Base-by-base conservation (phyloP, 2,888 invertebrate species). In the Pyrocoelia pectoralis region DNA sequence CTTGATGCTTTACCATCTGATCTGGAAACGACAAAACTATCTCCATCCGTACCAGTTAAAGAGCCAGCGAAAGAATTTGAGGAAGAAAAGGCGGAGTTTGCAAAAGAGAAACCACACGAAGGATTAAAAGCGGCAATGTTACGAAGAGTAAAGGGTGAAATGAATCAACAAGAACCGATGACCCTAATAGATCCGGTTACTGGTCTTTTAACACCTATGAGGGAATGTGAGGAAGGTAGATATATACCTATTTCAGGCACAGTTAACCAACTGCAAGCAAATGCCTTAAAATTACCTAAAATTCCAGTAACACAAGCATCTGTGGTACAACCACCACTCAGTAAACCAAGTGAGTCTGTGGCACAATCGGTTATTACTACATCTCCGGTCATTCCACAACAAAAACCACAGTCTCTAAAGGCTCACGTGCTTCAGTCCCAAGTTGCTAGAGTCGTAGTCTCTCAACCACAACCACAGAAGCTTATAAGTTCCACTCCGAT, bases 161-260 rank as follows among this genome's bases (percentile, higher is more conserved):
- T 76, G 68, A 73, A 74, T 46, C 81, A 81, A 29, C 81, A 83
- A 8, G 89, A 89, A 72, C 88, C 89, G 0, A 86, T 86, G 73
- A 87, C 87, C 2, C 77, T 91, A 13, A 89, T 91, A 43, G 92
- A 92, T 80, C 90, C 91, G 0, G 90, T 90, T 0, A 91, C 91
- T 0, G 91, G 91, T 1, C 82, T 89, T 70, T 80, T 92, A 28
- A 89, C 87, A 59, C 88, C 89, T 0, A 87, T 89, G 86, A 83
- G 87, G 72, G 89, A 89, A 71, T 88, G 87, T 50, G 90, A 90
- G 74, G 91, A 90, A 74, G 88, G 88, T 9, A 86, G 87, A 70
- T 88, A 88, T 75, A 85, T 88, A 60, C 88, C 89, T 1, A 83
- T 88, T 17, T 82, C 84, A 2, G 59, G 60, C 10, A 40, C 5